Conservation (phyloP, 1,140 invertebrate species). For the Chelonus insularis region DNA sequence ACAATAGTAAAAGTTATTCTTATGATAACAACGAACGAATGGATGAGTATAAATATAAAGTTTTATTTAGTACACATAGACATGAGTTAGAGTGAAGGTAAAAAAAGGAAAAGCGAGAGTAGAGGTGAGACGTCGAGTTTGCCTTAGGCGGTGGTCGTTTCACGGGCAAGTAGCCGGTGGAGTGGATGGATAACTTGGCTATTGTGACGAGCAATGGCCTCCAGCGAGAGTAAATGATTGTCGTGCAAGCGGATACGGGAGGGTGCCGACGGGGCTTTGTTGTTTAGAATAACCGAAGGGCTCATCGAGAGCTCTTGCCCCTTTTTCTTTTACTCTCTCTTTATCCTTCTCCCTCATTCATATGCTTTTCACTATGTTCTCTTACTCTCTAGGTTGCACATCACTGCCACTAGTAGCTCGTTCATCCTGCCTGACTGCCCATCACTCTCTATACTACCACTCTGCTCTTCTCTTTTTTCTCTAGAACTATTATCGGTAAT, state of each 20-base stretch:
- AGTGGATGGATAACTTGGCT: slow-evolving; percentile 57
- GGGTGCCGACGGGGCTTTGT: slow-evolving; percentile 51
- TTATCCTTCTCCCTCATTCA: slow-evolving; percentile 32
- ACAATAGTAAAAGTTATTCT: too few relatives aligned
- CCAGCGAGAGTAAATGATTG: slow-evolving; percentile 57
- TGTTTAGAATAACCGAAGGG: slow-evolving; percentile 59
- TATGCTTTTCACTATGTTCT: neutral
- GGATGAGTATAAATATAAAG: too few relatives aligned
- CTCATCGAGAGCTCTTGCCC: slow-evolving; percentile 43
- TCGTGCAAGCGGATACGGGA: slow-evolving; percentile 34
- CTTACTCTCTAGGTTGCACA: neutral
- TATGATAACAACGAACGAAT: too few relatives aligned
- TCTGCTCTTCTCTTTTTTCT: slow-evolving; percentile 28
- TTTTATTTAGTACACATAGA: too few relatives aligned
- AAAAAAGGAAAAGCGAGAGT: neutral
- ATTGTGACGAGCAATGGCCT: slow-evolving; percentile 57
- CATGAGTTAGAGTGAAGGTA: too few relatives aligned
- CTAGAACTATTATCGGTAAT: slow-evolving; percentile 57
- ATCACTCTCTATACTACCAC: slow-evolving; percentile 20
- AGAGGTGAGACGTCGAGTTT: slow-evolving; percentile 40
- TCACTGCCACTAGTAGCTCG: slow-evolving; percentile 27
- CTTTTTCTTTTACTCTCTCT: slow-evolving; percentile 16
- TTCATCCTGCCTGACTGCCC: slow-evolving; percentile 24
- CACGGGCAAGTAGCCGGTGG: slow-evolving; percentile 53
- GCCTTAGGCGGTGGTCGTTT: slow-evolving; percentile 47